Evolutionary conservation across 1,140 invertebrate genomes (phyloP).

Genomic region (Stegodyphus mimosarum): DNA sequence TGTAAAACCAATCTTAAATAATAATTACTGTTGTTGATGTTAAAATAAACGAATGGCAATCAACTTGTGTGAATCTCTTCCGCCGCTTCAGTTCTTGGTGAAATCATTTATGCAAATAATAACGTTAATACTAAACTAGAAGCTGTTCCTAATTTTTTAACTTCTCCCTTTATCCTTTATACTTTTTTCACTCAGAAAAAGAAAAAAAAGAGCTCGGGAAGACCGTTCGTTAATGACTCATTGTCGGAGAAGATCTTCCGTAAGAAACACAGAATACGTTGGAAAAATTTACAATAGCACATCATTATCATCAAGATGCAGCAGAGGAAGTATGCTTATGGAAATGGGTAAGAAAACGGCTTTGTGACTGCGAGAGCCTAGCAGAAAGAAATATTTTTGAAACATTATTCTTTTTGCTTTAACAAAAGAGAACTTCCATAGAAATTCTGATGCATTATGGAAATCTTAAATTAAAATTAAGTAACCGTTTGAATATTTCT

Average conservation of each 20-base stretch:
- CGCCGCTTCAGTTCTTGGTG: too few relatives aligned
- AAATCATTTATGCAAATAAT: too few relatives aligned
- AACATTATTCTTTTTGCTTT: neutral
- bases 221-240: conserved; percentile 11
- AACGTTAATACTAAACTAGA: too few relatives aligned
- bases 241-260: neutral
- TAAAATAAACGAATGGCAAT: too few relatives aligned
- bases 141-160: too few relatives aligned
- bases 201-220: too few relatives aligned
- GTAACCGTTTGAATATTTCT: neutral
- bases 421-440: neutral
- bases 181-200: too few relatives aligned
- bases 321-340: conserved; percentile 2
- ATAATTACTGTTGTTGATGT: too few relatives aligned
- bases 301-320: conserved; percentile 15
- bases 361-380: neutral
- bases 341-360: neutral
- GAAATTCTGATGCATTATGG: neutral
- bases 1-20: too few relatives aligned
- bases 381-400: neutral
- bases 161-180: too few relatives aligned
- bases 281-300: conserved; percentile 10
- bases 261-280: conserved; percentile 9
- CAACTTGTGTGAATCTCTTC: too few relatives aligned
- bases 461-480: neutral